A percentile compares a stretch with the other conserved stretches of the same genome.
Conservation (phyloP, 2,888 invertebrate species). For the Electrophaes corylata region DNA sequence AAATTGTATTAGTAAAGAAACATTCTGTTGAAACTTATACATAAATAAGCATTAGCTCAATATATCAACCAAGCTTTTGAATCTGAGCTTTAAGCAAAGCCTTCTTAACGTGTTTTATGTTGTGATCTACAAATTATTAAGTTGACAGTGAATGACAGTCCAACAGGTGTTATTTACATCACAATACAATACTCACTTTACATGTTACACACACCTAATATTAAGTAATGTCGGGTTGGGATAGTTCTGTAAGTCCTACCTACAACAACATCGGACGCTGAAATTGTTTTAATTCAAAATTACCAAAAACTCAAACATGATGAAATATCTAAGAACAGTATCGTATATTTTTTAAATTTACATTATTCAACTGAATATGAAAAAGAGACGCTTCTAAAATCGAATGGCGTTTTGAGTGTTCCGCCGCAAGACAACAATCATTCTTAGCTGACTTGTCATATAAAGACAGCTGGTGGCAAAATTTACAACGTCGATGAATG, state of each 20-base stretch:
- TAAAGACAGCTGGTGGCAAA: constrained; percentile 21
- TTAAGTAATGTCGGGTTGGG: not conserved
- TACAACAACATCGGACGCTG: constrained; percentile 21
- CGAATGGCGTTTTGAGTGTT: constrained; percentile 9
- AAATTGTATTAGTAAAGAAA: not conserved
- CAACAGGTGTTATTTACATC: not conserved
- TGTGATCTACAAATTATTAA: constrained; percentile 2
- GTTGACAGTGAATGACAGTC: not conserved
- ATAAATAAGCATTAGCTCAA: constrained; percentile 4
- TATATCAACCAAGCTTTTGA: constrained; percentile 8
- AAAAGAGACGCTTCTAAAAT: not conserved
- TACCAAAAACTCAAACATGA: constrained; percentile 9
- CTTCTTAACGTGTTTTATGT: not conserved
- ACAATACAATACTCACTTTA: constrained; percentile 2
- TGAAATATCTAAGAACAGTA: not conserved
- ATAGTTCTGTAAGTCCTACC: constrained; percentile 13
- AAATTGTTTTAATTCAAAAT: constrained; percentile 14
- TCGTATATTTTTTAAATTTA: not conserved
- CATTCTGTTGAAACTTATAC: not conserved
- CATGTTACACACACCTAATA: constrained; percentile 8
- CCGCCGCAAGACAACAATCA: constrained; percentile 19
- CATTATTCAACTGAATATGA: too few species aligned
- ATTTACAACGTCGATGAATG: constrained; percentile 22
- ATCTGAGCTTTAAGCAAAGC: constrained; percentile 9
- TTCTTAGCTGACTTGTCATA: constrained; percentile 20